Evolutionary conservation across 2,797 vertebrate species (phyloP).

Genomic region (Hyperoplus immaculatus): DNA sequence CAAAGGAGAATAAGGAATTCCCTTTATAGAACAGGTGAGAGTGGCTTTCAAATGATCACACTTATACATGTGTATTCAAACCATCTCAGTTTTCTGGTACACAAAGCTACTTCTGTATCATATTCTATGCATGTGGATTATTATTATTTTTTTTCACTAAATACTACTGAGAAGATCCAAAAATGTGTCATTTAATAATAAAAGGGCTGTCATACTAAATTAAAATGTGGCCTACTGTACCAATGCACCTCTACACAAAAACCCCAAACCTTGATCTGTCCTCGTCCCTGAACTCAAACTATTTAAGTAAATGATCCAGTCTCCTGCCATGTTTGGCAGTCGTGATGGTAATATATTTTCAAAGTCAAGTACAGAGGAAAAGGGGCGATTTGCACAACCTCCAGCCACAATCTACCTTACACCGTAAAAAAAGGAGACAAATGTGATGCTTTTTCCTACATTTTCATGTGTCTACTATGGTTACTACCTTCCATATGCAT

Average conservation of each 20-base stretch:
- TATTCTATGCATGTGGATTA: not conserved
- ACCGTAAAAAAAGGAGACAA: constrained; percentile 40
- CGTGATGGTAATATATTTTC: constrained; percentile 28
- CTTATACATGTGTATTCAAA: not conserved
- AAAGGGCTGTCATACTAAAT: not conserved
- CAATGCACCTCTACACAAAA: constrained; percentile 51
- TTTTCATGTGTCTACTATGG: constrained; percentile 26
- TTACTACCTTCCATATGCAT: constrained; percentile 34
- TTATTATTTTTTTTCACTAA: not conserved
- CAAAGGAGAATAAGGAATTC: not conserved
- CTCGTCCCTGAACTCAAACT: constrained; percentile 31
- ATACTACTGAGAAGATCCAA: not conserved
- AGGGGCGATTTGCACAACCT: constrained; percentile 87
- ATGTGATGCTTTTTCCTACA: constrained; percentile 23
- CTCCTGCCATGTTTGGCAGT: constrained; percentile 34
- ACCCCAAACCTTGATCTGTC: constrained; percentile 40
- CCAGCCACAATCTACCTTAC: constrained; percentile 84
- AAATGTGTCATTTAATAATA: not conserved
- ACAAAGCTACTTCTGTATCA: not conserved
- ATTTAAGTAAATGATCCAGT: constrained; percentile 19
- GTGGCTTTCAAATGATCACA: not conserved
- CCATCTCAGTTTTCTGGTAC: not conserved
- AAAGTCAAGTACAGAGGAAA: constrained; percentile 75
- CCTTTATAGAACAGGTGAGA: not conserved
- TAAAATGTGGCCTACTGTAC: not conserved